These are phyloP conservation scores for Tragelaphus imberbis DNA, from an alignment of 2,113 vertebrate genomes.

Conservation along the genomic window DNA sequence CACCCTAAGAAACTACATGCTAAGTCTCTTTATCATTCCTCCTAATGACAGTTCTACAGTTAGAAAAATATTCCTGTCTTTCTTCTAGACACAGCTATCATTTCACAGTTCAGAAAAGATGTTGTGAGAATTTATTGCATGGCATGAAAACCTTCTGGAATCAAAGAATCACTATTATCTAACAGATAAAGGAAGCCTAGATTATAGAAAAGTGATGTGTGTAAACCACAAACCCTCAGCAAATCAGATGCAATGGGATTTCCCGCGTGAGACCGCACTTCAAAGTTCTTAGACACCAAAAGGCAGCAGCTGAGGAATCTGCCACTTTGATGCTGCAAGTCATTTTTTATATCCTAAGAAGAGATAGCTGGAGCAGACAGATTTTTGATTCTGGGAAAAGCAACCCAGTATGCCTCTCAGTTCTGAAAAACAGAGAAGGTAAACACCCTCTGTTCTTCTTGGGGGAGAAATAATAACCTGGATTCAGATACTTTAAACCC, in stretches of 20 bases:
- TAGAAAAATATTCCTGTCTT: neutral
- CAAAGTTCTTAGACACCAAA: neutral
- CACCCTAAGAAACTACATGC: neutral
- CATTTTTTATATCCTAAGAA: neutral
- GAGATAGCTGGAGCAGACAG: neutral
- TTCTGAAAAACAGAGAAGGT: neutral
- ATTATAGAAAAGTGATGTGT: neutral
- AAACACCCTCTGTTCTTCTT: neutral
- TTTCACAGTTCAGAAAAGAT: constrained; percentile 1
- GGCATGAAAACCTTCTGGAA: neutral
- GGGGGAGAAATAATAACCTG: neutral
- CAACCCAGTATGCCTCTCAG: neutral
- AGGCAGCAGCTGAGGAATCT: neutral
- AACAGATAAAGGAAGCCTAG: neutral
- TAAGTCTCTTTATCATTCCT: neutral
- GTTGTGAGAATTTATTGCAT: neutral
- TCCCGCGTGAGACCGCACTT: neutral
- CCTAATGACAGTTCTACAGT: neutral
- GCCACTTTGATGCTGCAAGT: neutral
- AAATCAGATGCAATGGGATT: neutral
- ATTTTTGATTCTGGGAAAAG: neutral
- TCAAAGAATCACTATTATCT: neutral
- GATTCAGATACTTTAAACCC: neutral
- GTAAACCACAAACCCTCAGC: neutral
- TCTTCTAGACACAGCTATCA: neutral